Conservation (phyloP, 2,888 invertebrate genomes). For the Harmothoe impar region DNA sequence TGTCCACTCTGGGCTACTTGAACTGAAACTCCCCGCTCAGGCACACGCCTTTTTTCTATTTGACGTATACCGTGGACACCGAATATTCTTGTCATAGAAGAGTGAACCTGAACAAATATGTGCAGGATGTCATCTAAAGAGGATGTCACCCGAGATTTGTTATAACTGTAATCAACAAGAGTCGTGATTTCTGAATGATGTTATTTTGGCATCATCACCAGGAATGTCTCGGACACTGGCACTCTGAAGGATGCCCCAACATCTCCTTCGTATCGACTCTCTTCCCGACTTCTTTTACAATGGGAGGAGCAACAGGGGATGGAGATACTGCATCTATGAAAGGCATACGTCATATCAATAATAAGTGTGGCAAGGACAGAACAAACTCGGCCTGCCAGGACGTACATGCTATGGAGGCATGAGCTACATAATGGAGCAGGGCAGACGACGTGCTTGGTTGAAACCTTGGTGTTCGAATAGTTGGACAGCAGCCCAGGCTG, state of each 20-base stretch:
- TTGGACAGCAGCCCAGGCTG: slow-evolving; percentile 59
- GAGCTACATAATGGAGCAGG: background rate
- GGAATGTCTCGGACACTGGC: background rate
- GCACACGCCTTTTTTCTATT: background rate
- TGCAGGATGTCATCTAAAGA: background rate
- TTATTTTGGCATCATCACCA: background rate
- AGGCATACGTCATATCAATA: too few relatives aligned
- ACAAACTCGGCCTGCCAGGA: background rate
- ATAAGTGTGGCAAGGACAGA: background rate
- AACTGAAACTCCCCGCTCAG: background rate
- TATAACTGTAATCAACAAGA: background rate
- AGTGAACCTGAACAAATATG: background rate
- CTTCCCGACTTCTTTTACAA: too few relatives aligned
- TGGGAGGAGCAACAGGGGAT: background rate
- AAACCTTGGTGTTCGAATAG: slow-evolving; percentile 55
- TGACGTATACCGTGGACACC: slow-evolving; percentile 61
- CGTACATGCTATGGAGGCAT: background rate
- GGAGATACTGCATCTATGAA: too few relatives aligned
- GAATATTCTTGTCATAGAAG: slow-evolving; percentile 55
- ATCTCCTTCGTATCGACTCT: too few relatives aligned
- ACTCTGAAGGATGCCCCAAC: too few relatives aligned
- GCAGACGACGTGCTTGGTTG: slow-evolving; percentile 2
- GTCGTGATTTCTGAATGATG: background rate
- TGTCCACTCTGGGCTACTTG: background rate
- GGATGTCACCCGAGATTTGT: background rate